Conservation (phyloP, 2,888 invertebrate species). For the Acanthosepion lycidas region DNA sequence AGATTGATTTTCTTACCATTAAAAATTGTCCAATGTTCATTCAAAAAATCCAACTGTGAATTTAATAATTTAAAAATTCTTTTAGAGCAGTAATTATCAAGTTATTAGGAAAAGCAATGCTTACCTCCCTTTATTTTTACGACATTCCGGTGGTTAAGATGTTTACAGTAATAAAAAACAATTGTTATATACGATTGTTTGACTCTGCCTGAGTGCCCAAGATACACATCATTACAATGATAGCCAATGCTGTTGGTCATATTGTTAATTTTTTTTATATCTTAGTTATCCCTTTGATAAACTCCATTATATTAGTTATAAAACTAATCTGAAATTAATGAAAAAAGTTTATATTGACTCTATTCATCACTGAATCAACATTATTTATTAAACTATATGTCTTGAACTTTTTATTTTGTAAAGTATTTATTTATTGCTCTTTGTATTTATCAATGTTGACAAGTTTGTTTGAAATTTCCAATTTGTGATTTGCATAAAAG, state of each 20-base stretch:
- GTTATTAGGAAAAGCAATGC: neutral
- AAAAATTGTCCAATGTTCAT: neutral
- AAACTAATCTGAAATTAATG: too few species aligned
- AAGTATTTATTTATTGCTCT: neutral
- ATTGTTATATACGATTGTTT: neutral
- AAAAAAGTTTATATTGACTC: neutral
- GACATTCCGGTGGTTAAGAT: neutral
- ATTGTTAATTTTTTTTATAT: neutral
- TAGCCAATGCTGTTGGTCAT: neutral
- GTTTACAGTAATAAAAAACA: neutral
- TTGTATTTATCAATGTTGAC: neutral
- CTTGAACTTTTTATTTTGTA: neutral
- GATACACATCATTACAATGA: neutral
- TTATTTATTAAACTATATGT: neutral
- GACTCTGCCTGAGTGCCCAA: neutral
- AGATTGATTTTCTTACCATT: neutral
- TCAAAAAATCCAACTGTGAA: neutral
- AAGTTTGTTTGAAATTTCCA: neutral
- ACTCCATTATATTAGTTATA: neutral
- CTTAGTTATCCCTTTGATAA: neutral
- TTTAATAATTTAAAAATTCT: neutral
- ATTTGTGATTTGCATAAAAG: neutral
- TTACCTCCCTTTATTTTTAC: neutral
- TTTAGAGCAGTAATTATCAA: too few species aligned
- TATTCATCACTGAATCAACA: neutral